Base-by-base conservation (phyloP, 2,888 invertebrate genomes). In the Anticlea derivata region DNA sequence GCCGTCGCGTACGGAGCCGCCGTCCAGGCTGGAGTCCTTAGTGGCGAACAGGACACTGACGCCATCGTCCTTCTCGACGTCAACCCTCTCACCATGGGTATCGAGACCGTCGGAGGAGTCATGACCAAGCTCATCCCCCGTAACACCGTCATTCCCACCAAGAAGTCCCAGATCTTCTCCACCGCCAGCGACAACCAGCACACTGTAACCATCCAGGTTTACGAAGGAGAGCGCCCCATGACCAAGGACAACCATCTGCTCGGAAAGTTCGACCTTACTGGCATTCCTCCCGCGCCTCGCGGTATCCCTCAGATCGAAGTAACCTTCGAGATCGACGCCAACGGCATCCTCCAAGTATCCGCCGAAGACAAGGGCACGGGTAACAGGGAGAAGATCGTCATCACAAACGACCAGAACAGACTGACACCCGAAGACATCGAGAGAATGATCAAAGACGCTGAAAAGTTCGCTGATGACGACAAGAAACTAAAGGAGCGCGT, bases 331-430 rank as follows among this genome's bases (percentile, higher is more conserved):
- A 97, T 98, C 68, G 97, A 98, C 75, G 97, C 97, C 56, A 98
- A 98, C 83, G 97, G 97, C 86, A 98, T 98, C 75, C 91, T 97
- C 50, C 97, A 97, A 93, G 98, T 99, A 50, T 97, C 98, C 20
- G 99, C 99, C 11, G 99, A 99, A 83, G 99, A 99, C 84, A 99
- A 99, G 90, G 99, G 99, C 55, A 99, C 99, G 33, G 99, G 99
- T 50, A 99, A 98, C 92, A 95, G 98, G 73, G 98, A 99, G 80
- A 98, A 99, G 92, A 99, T 99, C 75, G 98, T 98, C 55, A 99
- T 99, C 81, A 99, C 99, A 66, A 99, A 99, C 77, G 99, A 99
- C 76, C 98, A 99, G 84, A 99, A 99, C 88, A 93, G 99, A 61
- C 87, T 99, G 58, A 98, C 98, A 7, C 99, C 98, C 2, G 99